Conservation (phyloP, 2,113 vertebrate species). For the Tachysurus vachellii region DNA sequence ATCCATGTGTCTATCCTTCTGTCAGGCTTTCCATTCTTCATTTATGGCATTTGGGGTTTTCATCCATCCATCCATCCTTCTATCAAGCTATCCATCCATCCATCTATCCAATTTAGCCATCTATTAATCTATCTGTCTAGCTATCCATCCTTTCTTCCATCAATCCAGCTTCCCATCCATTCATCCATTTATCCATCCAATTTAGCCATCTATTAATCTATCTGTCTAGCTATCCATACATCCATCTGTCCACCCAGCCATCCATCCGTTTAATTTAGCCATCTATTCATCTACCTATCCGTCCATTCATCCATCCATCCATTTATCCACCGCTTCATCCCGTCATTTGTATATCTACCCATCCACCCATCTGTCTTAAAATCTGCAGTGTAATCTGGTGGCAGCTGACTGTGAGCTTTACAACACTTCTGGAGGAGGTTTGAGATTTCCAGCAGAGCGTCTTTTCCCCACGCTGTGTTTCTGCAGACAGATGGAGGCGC, state of each 20-base stretch:
- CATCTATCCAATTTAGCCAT: too few relatives aligned
- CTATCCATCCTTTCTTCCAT: neutral
- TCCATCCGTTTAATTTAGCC: neutral
- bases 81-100: neutral
- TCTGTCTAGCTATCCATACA: neutral
- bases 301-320: neutral
- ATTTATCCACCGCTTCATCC: too few relatives aligned
- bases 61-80: neutral
- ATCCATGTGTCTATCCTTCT: neutral
- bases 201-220: too few relatives aligned
- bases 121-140: neutral
- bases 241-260: neutral
- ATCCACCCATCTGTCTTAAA: neutral
- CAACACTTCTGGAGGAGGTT: neutral
- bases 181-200: neutral
- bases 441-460: neutral
- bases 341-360: neutral
- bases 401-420: slow-evolving; percentile 7
- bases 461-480: neutral
- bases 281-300: too few relatives aligned
- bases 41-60: too few relatives aligned
- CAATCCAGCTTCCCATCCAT: neutral
- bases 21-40: neutral
- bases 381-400: neutral
- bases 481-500: slow-evolving; percentile 14